These are phyloP conservation scores for Paraplagusia blochii DNA, from an alignment of 2,113 vertebrate species.

Conservation along the genomic window DNA sequence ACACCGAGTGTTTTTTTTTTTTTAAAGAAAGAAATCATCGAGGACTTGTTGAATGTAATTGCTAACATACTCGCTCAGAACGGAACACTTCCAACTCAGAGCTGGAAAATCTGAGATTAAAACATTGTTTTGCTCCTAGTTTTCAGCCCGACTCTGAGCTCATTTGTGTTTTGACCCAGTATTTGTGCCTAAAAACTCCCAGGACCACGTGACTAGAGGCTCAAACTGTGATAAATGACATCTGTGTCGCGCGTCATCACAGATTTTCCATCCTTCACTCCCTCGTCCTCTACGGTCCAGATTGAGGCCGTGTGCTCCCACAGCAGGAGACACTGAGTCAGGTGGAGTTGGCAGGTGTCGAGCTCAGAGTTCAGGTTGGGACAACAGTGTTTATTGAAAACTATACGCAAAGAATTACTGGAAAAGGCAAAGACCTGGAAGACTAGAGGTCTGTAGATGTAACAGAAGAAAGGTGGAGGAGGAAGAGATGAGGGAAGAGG, in stretches of 20 bases:
- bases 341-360: not conserved
- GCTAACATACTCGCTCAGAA: not conserved
- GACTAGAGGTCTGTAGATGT: too few species aligned
- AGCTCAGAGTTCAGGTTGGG: constrained; percentile 17
- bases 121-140: too few species aligned
- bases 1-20: not conserved
- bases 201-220: too few species aligned
- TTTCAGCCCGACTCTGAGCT: too few species aligned
- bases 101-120: too few species aligned
- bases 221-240: not conserved
- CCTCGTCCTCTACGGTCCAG: not conserved
- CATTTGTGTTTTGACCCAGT: too few species aligned
- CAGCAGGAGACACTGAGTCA: constrained; percentile 10
- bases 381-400: constrained; percentile 45
- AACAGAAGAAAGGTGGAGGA: too few species aligned
- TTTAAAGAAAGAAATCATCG: constrained; percentile 18
- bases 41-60: constrained; percentile 14
- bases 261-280: not conserved
- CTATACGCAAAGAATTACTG: not conserved
- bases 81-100: not conserved
- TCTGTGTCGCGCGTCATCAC: constrained; percentile 3
- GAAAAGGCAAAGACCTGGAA: too few species aligned
- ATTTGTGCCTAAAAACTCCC: too few species aligned
- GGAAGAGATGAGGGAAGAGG: too few species aligned
- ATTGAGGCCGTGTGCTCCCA: constrained; percentile 12